Base-by-base conservation (phyloP, 2,888 invertebrate genomes). In the Drosophila paramelanica region DNA sequence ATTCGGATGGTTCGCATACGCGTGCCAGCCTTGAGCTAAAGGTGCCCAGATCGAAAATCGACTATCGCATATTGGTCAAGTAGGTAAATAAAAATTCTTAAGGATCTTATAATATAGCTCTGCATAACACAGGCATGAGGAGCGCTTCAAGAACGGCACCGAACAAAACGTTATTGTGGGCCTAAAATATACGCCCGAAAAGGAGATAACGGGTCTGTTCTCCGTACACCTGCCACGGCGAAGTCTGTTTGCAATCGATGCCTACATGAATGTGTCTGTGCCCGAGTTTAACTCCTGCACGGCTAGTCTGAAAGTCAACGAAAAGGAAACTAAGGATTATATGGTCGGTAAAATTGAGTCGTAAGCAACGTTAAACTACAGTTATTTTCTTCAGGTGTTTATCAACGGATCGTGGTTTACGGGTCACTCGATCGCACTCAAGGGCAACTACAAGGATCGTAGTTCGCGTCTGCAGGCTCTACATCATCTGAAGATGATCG, bases 371-470 rank as follows among this genome's bases (percentile, higher is more conserved):
- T 23, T 14, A 1, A 23, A 20, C 7, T 39, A 17, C 4, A 17
- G 2, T 33, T 36, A 2, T 27, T 41, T 1, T 1, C 33, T 57
- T 14, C 80, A 96, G 96, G 93, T 96, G 27, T 95, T 96, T 80
- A 93, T 96, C 41, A 93, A 93, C 31, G 96, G 96, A 0, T 94
- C 95, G 0, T 97, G 97, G 97, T 97, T 97, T 90, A 96, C 96
- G 47, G 96, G 96, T 0, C 92, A 93, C 59, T 89, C 91, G 0
- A 84, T 96, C 72, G 94, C 94, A 45, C 93, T 95, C 1, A 94
- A 94, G 73, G 97, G 96, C 0, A 93, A 95, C 1, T 97, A 97
- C 90, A 95, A 95, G 77, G 96, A 97, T 90, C 94, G 94, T 80
- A 96, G 96, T 0, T 94, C 95, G 5, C 93, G 94, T 0, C 93